phyloP scores from a whole-genome alignment of 2,888 invertebrate genomes.

The Drosophila subsilvestris region DNA sequence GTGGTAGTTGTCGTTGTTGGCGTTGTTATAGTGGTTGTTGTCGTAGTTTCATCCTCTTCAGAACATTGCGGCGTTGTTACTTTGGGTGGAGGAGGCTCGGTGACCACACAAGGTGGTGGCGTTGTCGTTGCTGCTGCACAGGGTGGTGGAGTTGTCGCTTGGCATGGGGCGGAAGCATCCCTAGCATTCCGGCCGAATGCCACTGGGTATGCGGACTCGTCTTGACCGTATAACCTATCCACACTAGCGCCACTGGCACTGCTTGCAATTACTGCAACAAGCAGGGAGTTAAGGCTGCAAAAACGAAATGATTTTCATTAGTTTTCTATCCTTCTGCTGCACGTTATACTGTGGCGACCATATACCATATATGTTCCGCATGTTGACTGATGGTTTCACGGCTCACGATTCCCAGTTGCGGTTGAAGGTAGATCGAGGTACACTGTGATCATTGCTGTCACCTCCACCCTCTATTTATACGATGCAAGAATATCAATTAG shows the following conservation, averaged over 20 bases:
- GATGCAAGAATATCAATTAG: conserved; percentile 12
- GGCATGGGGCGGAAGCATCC: not conserved
- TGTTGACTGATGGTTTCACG: conserved; percentile 18
- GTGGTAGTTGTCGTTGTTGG: not conserved
- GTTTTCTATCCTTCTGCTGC: not conserved
- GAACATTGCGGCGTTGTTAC: conserved; percentile 22
- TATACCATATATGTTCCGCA: conserved; percentile 61
- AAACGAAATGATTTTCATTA: conserved; percentile 10
- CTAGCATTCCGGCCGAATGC: conserved; percentile 56
- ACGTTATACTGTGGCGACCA: too few species aligned
- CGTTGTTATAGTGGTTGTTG: not conserved
- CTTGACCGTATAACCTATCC: conserved; percentile 61
- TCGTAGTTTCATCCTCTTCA: not conserved
- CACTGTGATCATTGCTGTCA: conserved; percentile 26
- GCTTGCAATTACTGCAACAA: conserved; percentile 49
- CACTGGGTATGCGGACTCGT: conserved; percentile 70
- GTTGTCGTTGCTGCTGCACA: conserved; percentile 55
- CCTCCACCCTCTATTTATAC: conserved; percentile 44
- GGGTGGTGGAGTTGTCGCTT: conserved; percentile 2
- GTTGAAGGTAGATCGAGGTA: conserved; percentile 16
- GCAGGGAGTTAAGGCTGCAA: conserved; percentile 55
- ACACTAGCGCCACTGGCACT: conserved; percentile 58
- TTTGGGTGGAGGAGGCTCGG: conserved; percentile 14
- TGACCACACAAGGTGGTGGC: not conserved
- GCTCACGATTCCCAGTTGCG: conserved; percentile 28